Conservation (phyloP, 2,113 vertebrate species). For the Rhipidura dahli region DNA sequence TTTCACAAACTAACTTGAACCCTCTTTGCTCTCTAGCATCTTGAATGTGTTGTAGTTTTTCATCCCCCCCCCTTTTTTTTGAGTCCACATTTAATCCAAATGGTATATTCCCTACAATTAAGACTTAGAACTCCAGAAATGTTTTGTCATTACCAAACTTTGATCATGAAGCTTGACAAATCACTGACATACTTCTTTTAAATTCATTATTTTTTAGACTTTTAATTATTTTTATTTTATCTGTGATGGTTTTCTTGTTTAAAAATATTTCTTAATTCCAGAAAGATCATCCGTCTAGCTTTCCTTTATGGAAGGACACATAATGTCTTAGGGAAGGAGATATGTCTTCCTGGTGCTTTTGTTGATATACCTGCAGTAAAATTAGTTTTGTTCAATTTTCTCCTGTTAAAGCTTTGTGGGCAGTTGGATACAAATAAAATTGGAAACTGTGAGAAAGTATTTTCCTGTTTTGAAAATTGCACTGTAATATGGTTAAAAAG, state of each 20-base stretch:
- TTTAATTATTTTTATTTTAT: not conserved
- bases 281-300: not conserved
- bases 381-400: not conserved
- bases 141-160: not conserved
- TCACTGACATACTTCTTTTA: not conserved
- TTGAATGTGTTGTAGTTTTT: slow-evolving; percentile 40
- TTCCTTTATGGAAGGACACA: not conserved
- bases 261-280: not conserved
- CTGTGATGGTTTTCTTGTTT: not conserved
- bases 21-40: slow-evolving; percentile 54
- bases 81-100: slow-evolving; percentile 32
- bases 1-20: slow-evolving; percentile 46
- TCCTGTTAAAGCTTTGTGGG: not conserved
- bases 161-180: not conserved
- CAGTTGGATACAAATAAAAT: not conserved
- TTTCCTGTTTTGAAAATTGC: not conserved
- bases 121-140: not conserved
- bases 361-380: not conserved
- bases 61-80: not conserved
- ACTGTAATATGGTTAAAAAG: not conserved
- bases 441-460: not conserved
- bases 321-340: not conserved
- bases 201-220: not conserved
- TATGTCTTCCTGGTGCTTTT: not conserved
- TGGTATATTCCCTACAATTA: not conserved